A percentile compares a stretch with the other conserved stretches of the same genome.
Evolutionary conservation across 2,797 vertebrate genomes (phyloP).

Genomic region (Sparus aurata): DNA sequence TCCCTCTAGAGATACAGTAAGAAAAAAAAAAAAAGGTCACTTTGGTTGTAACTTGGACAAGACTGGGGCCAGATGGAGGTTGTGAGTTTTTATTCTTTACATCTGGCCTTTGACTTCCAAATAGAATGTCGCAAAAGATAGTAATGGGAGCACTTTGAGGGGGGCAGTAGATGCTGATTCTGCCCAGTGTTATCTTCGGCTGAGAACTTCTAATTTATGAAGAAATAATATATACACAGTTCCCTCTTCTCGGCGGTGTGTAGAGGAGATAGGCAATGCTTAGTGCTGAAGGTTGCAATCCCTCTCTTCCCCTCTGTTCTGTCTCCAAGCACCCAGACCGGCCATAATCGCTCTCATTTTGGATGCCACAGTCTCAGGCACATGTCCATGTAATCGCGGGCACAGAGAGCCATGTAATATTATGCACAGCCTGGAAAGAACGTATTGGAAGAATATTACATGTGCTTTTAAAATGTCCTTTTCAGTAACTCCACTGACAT

Average conservation of each 20-base stretch:
- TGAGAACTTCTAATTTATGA: slow-evolving; percentile 58
- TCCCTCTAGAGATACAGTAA: slow-evolving; percentile 41
- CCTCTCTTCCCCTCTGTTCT: slow-evolving; percentile 36
- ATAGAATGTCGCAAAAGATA: slow-evolving; percentile 28
- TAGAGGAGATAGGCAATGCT: slow-evolving; percentile 46
- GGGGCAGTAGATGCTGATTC: slow-evolving; percentile 9
- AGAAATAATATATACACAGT: slow-evolving; percentile 59
- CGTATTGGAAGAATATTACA: slow-evolving; percentile 41
- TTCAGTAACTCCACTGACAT: slow-evolving; percentile 45
- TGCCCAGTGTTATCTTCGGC: slow-evolving; percentile 17
- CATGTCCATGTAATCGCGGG: slow-evolving; percentile 58
- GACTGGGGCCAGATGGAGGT: slow-evolving; percentile 3
- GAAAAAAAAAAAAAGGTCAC: slow-evolving; percentile 19
- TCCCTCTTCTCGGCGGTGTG: slow-evolving; percentile 35
- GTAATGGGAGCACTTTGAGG: slow-evolving; percentile 19
- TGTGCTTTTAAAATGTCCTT: slow-evolving; percentile 54
- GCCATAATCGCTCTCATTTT: slow-evolving; percentile 59
- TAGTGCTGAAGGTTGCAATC: slow-evolving; percentile 61
- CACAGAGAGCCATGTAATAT: slow-evolving; percentile 51
- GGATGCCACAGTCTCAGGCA: slow-evolving; percentile 40
- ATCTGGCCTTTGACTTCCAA: slow-evolving; percentile 39
- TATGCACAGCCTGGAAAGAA: slow-evolving; percentile 50
- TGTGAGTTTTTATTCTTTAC: slow-evolving; percentile 30
- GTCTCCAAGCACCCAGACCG: slow-evolving; percentile 44
- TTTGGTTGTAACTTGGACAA: slow-evolving; percentile 34